Conservation (phyloP, 2,113 vertebrate species). For the Electrona antarctica region DNA sequence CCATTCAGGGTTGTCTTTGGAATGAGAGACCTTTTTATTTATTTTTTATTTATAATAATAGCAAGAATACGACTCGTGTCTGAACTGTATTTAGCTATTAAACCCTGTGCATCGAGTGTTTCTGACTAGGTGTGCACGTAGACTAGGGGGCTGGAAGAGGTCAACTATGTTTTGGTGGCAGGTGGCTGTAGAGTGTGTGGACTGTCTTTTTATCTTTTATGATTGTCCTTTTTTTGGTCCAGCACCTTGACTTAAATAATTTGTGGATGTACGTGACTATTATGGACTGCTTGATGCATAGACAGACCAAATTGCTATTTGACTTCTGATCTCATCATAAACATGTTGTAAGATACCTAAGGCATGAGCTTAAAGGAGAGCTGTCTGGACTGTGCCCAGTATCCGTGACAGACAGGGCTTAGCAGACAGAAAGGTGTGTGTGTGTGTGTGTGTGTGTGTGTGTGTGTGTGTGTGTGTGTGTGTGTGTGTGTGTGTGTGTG, state of each 20-base stretch:
- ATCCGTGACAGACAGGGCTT: not conserved
- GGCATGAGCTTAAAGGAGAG: constrained; percentile 17
- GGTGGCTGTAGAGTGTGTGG: not conserved
- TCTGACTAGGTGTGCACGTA: not conserved
- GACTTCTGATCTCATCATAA: constrained; percentile 44
- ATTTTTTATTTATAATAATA: not conserved
- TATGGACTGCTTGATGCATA: too few species aligned
- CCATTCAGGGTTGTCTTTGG: constrained; percentile 55
- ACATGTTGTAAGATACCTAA: constrained; percentile 37
- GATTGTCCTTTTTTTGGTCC: too few species aligned
- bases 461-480: not conserved
- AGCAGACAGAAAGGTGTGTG: not conserved
- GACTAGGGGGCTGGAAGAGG: constrained; percentile 16
- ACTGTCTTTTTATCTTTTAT: too few species aligned
- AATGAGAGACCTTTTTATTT: not conserved
- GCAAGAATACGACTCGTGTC: not conserved
- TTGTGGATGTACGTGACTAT: too few species aligned
- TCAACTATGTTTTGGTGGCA: constrained; percentile 17
- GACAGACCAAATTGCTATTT: constrained; percentile 26
- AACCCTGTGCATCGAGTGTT: not conserved
- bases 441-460: not conserved
- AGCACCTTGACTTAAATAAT: too few species aligned
- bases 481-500: too few species aligned
- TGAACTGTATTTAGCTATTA: not conserved
- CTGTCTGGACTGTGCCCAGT: not conserved